Evolutionary conservation across 2,888 invertebrate species (phyloP), one percentile per base, ranked within the genome.

Genomic region (Drosophila koepferae): DNA sequence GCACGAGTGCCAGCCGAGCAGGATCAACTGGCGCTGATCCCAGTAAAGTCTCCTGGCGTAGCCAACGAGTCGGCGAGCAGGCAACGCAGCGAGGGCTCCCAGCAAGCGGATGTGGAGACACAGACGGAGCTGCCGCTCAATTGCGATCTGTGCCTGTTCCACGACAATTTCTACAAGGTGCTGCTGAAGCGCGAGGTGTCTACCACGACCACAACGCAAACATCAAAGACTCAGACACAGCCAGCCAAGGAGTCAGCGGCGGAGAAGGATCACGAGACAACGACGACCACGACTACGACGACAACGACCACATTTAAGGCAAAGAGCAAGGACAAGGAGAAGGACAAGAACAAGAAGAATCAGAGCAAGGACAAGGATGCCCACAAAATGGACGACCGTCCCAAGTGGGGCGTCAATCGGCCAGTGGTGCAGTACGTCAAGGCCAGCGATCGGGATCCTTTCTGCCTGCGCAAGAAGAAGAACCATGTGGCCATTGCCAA

Each of bases 371-470:
- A 84, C 10, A 89, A 84, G 63, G 90, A 91, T 40, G 68, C 51
- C 58, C 80, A 79, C 56, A 92, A 92, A 86, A 93, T 95, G 84
- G 95, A 95, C 90, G 95, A 95, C 91, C 94, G 96, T 66, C 95
- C 96, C 14, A 95, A 97, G 93, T 96, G 97, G 97, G 95, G 96
- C 48, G 96, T 95, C 2, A 96, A 96, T 84, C 94, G 95, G 77
- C 97, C 97, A 7, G 95, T 96, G 31, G 96, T 96, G 12, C 96
- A 97, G 85, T 98, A 97, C 90, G 95, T 97, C 70, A 97, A 97
- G 90, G 97, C 98, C 93, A 97, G 97, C 89, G 98, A 98, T 92
- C 96, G 97, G 88, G 98, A 98, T 94, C 97, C 97, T 0, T 95
- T 97, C 91, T 97, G 97, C 86, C 76, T 93, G 72, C 89, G 93